Evolutionary conservation across 64 coral and sea anemone species (phyloP), one percentile per base, ranked within the genome.

Genomic region (Dendronephthya gigantea): DNA sequence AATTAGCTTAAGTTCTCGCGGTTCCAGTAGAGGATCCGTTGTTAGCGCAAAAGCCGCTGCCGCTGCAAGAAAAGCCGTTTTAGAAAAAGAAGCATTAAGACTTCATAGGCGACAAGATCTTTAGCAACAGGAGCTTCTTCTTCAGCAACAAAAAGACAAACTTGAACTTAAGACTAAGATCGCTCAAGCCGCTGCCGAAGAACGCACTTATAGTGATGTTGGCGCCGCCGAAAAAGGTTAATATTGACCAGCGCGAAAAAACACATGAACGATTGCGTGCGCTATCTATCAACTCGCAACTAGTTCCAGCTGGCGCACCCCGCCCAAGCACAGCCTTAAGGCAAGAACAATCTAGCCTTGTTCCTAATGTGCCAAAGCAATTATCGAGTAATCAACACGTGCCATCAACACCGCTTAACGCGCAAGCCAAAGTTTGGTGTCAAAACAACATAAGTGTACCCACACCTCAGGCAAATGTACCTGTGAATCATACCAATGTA

Each of bases 31-130:
- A 25, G 66, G 66, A n/a, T 70, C 66, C 19, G 25, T n/a, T n/a
- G 66, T 31, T 70, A 70, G 66, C 66, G 66, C 66, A 31, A 70
- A 31, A 70, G 66, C 66, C 66, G 66, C 66, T 19, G 66, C 66
- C 29, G 17, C 66, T 31, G 66, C 29, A 31, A 70, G 23, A 31
- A 70, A 31, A n/a, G 66, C 66, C 66, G 29, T 25, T 19, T 70
- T 70, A 70, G 66, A 25, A 70, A n/a, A 8, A n/a, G 66, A 70
- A 70, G 66, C 66, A 70, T 9, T 70, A 25, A 70, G 66, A 70
- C 66, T 70, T 25, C 66, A 19, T 31, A 19, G 66, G 29, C 66
- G 66, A 19, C 66, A 70, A 70, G 66, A 70, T 6, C 66, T 70
- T 31, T 8, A 70, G 29, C 66, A 70, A 70, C 19, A 70, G 25